These are phyloP conservation scores for Hecatera dysodea DNA, from an alignment of 2,888 invertebrate genomes.

Conservation along the genomic window DNA sequence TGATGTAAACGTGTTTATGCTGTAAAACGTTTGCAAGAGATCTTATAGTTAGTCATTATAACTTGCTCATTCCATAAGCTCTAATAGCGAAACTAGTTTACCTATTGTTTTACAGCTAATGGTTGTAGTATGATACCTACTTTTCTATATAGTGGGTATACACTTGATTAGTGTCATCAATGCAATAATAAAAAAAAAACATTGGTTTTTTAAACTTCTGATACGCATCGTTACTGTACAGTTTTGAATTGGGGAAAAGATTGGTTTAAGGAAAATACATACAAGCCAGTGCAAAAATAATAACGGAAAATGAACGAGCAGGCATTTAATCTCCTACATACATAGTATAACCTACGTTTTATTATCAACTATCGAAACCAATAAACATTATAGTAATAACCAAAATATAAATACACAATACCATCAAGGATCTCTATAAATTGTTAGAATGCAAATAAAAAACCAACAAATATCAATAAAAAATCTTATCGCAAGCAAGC, in stretches of 20 bases:
- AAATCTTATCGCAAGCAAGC: conserved; percentile 31
- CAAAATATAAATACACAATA: conserved; percentile 45
- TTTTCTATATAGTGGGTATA: background rate
- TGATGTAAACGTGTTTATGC: conserved; percentile 4
- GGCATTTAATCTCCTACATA: conserved; percentile 19
- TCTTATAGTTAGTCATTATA: background rate
- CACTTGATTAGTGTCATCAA: background rate
- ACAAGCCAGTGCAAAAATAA: background rate
- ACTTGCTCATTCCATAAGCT: background rate
- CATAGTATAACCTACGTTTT: conserved; percentile 15
- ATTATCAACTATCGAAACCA: conserved; percentile 27
- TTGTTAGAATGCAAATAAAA: conserved; percentile 40
- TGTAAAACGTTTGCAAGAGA: conserved; percentile 13
- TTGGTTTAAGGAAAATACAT: too few species aligned
- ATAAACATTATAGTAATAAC: conserved; percentile 45
- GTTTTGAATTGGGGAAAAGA: background rate
- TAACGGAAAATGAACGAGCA: background rate
- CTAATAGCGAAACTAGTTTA: background rate
- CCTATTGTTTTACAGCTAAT: background rate
- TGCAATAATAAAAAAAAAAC: background rate
- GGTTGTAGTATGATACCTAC: background rate
- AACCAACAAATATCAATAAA: conserved; percentile 54
- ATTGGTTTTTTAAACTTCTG: background rate
- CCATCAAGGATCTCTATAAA: conserved; percentile 41
- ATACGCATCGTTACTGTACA: background rate